Evolutionary conservation across 2,888 invertebrate genomes (phyloP), one percentile per base, ranked within the genome.

Genomic region (Trichacis sp.): DNA sequence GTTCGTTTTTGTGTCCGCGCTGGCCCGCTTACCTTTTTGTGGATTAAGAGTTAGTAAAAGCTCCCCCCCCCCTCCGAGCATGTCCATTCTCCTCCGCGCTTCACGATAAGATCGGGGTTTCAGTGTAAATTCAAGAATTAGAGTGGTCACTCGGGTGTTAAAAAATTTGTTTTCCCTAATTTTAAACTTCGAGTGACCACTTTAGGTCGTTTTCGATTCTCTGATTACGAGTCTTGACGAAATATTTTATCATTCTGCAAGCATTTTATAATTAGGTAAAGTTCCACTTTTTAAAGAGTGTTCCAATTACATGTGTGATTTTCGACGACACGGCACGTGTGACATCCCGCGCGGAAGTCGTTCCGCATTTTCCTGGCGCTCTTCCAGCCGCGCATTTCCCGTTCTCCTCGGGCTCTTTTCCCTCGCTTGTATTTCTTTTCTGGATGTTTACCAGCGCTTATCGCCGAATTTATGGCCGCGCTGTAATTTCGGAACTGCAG

Each of bases 341-440:
- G 60, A 55, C 64, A 57, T 51, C 57, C 29, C 49, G 58, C 61
- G 53, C 61, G 68, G 66, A 71, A 68, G 67, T 69, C 63, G 58
- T 63, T 53, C 20, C 56, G 57, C 57, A 57, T 53, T 68, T 64
- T 64, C 52, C 64, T 70, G 70, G 72, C 69, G 51, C 49, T 45
- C 40, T 47, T 70, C 69, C 69, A 72, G 65, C 42, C 48, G 14
- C 61, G 59, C 38, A 20, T 46, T 64, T 58, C 51, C 47, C 64
- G 48, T 40, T 17, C 33, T 15, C 20, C 46, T 24, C 46, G 9
- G 5, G 4, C 30, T 14, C 18, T 42, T 38, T 30, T 43, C 47
- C 24, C 20, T n/a, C 46, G 15, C 29, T 6, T 24, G n/a, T 11
- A n/a, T 20, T 47, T 29, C 29, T 47, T 14, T 14, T 12, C 29